Conservation (phyloP, 2,113 vertebrate species). For the Mixornis gularis region DNA sequence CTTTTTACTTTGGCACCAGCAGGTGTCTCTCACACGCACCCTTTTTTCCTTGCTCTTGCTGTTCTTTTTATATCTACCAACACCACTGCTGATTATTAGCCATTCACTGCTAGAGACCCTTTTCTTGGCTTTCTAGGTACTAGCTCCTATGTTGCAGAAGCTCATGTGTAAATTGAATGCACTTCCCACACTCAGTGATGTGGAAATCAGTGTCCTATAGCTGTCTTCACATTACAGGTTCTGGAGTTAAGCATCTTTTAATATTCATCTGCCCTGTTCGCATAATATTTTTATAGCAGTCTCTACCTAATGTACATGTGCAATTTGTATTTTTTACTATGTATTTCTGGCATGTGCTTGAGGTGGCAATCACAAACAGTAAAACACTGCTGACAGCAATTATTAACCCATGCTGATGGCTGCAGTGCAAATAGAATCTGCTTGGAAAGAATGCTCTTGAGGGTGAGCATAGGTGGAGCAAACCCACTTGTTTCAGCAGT, state of each 20-base stretch:
- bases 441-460: conserved; percentile 24
- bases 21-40: neutral
- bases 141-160: neutral
- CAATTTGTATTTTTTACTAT: conserved; percentile 21
- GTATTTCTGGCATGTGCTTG: conserved; percentile 70
- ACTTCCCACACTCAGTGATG: neutral
- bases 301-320: neutral
- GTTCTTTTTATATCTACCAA: neutral
- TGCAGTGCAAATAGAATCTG: conserved; percentile 40
- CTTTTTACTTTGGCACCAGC: neutral
- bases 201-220: neutral
- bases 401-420: conserved; percentile 59
- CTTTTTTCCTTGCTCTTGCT: neutral
- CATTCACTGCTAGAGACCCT: neutral
- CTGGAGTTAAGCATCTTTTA: neutral
- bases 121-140: neutral
- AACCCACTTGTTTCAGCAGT: conserved; percentile 19
- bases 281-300: conserved; percentile 13
- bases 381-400: conserved; percentile 33
- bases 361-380: conserved; percentile 43
- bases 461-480: conserved; percentile 24
- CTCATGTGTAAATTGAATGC: neutral
- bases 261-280: neutral
- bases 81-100: neutral
- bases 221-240: neutral